Percentiles rank a stretch among this genome's conserved stretches.
Evolutionary conservation across 2,888 invertebrate genomes (phyloP).

Genomic region (Drosophila anomelani): DNA sequence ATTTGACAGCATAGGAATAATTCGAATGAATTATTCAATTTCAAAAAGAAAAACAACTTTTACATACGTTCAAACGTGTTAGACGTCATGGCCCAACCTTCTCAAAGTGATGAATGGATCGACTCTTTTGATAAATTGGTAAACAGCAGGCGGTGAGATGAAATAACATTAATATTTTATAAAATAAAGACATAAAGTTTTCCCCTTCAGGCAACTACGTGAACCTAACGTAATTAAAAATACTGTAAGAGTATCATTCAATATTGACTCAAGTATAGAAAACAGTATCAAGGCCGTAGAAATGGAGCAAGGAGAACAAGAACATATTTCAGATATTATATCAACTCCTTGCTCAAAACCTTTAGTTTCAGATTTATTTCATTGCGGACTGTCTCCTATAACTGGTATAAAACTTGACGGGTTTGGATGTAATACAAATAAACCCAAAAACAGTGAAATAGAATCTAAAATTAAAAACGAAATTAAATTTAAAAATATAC

Average conservation of each 20-base stretch:
- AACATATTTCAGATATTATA: conserved; percentile 39
- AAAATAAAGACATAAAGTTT: not conserved
- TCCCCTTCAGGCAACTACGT: conserved; percentile 62
- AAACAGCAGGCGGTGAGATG: conserved; percentile 72
- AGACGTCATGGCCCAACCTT: conserved; percentile 57
- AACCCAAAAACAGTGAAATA: not conserved
- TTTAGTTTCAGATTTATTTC: conserved; percentile 59
- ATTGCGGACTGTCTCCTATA: conserved; percentile 80
- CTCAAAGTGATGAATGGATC: conserved; percentile 79
- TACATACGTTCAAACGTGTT: not conserved
- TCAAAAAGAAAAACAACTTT: no score
- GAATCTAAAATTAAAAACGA: conserved; percentile 29
- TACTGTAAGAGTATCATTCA: conserved; percentile 76
- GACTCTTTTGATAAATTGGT: conserved; percentile 82
- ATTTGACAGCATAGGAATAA: no score
- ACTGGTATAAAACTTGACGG: conserved; percentile 57
- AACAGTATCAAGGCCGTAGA: conserved; percentile 55
- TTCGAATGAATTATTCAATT: not conserved
- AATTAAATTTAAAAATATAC: conserved; percentile 35
- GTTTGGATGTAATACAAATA: not conserved
- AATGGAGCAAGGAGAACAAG: conserved; percentile 4
- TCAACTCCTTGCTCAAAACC: conserved; percentile 74
- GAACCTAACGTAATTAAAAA: conserved; percentile 71
- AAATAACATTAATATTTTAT: not conserved
- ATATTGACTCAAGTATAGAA: conserved; percentile 82